Evolutionary conservation across 1,140 invertebrate species (phyloP).

Genomic region (Thrips palmi): DNA sequence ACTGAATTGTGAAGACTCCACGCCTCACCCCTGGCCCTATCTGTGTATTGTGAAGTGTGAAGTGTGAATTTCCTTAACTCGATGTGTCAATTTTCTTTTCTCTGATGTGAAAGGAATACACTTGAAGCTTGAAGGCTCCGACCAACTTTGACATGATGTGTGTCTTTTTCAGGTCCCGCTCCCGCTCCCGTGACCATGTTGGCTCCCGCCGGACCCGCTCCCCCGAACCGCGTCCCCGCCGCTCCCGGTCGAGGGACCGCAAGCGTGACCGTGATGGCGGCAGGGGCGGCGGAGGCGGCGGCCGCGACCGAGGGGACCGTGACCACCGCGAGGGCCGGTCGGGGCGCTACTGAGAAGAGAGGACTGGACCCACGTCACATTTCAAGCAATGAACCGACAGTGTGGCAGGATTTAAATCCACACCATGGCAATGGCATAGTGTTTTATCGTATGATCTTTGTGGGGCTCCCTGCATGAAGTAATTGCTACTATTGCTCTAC

Average conservation of each 20-base stretch:
- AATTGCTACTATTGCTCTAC: no score
- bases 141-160: neutral
- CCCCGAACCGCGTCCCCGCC: slow-evolving; percentile 9
- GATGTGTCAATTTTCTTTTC: neutral
- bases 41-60: neutral
- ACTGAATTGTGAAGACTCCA: slow-evolving; percentile 2
- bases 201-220: slow-evolving; percentile 16
- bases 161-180: slow-evolving; percentile 14
- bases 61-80: slow-evolving; percentile 3
- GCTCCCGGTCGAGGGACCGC: neutral
- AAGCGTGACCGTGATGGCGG: slow-evolving; percentile 10
- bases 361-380: no score
- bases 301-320: slow-evolving; percentile 8
- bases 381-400: no score
- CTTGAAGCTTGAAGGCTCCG: neutral
- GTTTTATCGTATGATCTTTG: no score
- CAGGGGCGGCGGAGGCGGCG: no score
- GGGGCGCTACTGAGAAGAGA: slow-evolving; percentile 14
- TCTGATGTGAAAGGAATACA: no score
- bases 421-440: no score
- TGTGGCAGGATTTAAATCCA: no score
- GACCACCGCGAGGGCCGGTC: slow-evolving; percentile 12
- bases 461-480: no score
- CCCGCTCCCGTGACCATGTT: slow-evolving; percentile 16
- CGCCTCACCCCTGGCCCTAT: neutral